phyloP scores from a whole-genome alignment of 2,888 invertebrate species.

The Stomorhina lunata region DNA sequence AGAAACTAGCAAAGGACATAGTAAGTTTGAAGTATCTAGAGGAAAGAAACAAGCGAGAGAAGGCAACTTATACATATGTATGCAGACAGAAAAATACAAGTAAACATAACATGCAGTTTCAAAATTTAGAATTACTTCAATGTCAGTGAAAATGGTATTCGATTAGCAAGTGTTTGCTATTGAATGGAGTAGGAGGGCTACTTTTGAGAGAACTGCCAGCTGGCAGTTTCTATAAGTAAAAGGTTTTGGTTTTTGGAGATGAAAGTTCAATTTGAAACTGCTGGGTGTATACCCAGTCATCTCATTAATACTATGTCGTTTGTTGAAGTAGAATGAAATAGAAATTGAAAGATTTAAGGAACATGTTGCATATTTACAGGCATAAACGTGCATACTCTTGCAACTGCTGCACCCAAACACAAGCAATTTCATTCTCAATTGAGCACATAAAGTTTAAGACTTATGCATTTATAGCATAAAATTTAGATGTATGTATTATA shows the following conservation, averaged over 20 bases:
- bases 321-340: conserved; percentile 32
- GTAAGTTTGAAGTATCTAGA: neutral
- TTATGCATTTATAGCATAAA: conserved; percentile 9
- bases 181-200: too few species aligned
- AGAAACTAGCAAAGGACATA: conserved; percentile 17
- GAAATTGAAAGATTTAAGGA: conserved; percentile 46
- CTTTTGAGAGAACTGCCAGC: too few species aligned
- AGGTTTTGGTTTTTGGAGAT: too few species aligned
- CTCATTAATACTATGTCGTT: neutral
- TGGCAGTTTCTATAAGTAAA: too few species aligned
- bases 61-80: neutral
- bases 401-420: conserved; percentile 2
- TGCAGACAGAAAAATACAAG: neutral
- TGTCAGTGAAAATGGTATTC: too few species aligned
- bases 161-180: too few species aligned
- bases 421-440: conserved; percentile 64
- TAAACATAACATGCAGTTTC: neutral
- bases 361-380: conserved; percentile 53
- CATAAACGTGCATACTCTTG: neutral
- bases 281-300: too few species aligned
- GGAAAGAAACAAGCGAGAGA: neutral
- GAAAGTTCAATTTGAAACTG: too few species aligned
- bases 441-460: conserved; percentile 51
- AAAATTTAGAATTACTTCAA: too few species aligned
- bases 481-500: neutral